These are phyloP conservation scores for Zoroaster sp. DNA, from an alignment of 53 echinoderm and acorn worm species.

Conservation along the genomic window DNA sequence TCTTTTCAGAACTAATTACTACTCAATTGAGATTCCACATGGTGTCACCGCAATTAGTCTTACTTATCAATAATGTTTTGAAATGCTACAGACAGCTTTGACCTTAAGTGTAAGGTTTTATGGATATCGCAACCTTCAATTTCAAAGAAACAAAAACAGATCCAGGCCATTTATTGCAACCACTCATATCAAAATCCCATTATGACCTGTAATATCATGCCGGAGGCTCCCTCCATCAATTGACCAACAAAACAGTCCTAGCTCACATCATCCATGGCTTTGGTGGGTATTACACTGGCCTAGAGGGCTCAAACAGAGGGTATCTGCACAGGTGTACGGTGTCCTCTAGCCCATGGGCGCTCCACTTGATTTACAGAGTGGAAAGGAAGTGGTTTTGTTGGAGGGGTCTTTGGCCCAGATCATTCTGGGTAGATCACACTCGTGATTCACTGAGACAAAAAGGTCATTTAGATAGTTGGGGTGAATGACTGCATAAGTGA, in stretches of 20 bases:
- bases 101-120: too few species aligned
- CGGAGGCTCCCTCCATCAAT: slow-evolving; percentile 2
- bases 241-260: slow-evolving; percentile 37
- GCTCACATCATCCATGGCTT: slow-evolving; percentile 12
- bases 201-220: slow-evolving; percentile 37
- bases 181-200: slow-evolving; percentile 48
- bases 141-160: slow-evolving; percentile 29
- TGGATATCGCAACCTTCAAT: background rate
- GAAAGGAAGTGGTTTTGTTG: slow-evolving; percentile 32
- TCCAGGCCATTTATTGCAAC: slow-evolving; percentile 4
- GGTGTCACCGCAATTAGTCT: too few species aligned
- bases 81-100: too few species aligned
- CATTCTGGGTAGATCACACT: slow-evolving; percentile 4
- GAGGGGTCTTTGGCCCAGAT: slow-evolving; percentile 41
- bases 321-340: slow-evolving; percentile 28
- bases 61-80: too few species aligned
- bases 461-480: slow-evolving; percentile 33
- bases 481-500: slow-evolving; percentile 19
- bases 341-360: slow-evolving; percentile 20
- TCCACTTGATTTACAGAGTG: slow-evolving; percentile 35
- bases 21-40: too few species aligned
- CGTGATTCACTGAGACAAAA: slow-evolving; percentile 40
- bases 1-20: too few species aligned
- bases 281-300: slow-evolving; percentile 14
- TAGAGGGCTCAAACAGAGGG: background rate